These are phyloP conservation scores for Poeciliopsis turrubarensis DNA, from an alignment of 2,113 vertebrate genomes.

Conservation along the genomic window DNA sequence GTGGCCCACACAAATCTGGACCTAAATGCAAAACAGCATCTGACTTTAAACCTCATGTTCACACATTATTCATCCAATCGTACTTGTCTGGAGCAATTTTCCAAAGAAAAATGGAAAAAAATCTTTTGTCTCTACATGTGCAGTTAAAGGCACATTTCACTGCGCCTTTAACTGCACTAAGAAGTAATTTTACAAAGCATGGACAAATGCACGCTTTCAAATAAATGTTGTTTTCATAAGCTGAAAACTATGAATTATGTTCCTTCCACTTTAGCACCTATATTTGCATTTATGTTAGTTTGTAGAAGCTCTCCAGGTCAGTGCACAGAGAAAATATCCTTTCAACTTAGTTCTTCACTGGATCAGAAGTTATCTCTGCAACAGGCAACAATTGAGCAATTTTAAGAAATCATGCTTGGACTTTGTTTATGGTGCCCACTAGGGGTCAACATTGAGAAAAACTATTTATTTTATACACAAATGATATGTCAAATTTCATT, in stretches of 20 bases:
- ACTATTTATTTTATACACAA: too few relatives aligned
- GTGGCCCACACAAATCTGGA: background rate
- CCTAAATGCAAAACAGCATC: background rate
- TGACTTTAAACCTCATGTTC: background rate
- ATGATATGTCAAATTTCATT: too few relatives aligned
- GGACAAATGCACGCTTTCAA: background rate
- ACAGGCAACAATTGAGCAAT: background rate
- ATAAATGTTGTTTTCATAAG: background rate
- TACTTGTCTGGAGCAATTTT: background rate
- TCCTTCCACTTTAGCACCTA: background rate
- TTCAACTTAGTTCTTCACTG: too few relatives aligned
- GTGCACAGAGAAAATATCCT: too few relatives aligned
- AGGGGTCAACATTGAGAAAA: too few relatives aligned
- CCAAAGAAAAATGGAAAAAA: background rate
- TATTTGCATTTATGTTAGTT: background rate
- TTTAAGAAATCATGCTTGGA: too few relatives aligned
- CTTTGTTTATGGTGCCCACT: too few relatives aligned
- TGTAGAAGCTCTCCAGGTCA: too few relatives aligned
- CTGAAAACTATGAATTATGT: background rate
- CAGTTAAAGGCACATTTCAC: background rate
- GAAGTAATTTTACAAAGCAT: background rate
- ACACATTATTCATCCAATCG: background rate
- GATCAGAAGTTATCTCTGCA: background rate
- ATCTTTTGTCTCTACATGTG: background rate
- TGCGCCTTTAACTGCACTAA: background rate